Evolutionary conservation across 1,140 invertebrate genomes (phyloP), one percentile per base, ranked within the genome.

Genomic region (Drosophila sucinea): DNA sequence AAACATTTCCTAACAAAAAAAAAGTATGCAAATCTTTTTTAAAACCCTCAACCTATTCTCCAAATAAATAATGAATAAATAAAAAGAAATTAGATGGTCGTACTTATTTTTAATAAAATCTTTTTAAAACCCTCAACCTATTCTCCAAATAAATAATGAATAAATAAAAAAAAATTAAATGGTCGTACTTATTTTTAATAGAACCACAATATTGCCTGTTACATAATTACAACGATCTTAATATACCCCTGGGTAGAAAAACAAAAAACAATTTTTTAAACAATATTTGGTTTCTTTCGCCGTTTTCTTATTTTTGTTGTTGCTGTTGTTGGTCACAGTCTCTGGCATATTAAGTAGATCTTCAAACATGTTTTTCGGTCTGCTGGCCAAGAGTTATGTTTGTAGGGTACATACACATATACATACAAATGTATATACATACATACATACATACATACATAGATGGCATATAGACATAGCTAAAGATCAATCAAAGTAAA

Each of bases 401-500:
- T 60, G 61, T 69, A 11, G 51, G 10, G 58, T 56, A 60, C 61
- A 1, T 30, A 8, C 66, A 61, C 57, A 73, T 80, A 79, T 82
- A 76, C 71, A 67, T 82, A n/a, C 10, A 10, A 11, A 64, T 23
- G 58, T 56, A 60, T 65, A 1, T 30, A 8, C 66, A 61, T 61
- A 73, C 76, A 79, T 82, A 76, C 71, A 67, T 82, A 70, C 77
- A 77, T 70, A 76, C 78, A 70, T 78, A 75, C 51, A 64, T 75
- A 63, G 71, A 81, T 81, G 44, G 44, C 44, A 84, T 85, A 81
- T 82, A 71, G 63, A 67, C 68, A 86, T 87, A 82, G 75, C 83
- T 75, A 87, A 85, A 87, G 82, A 85, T 85, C 82, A 85, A 82
- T 87, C 82, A 82, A 81, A 66, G 35, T 33, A 1, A 67, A 23